Evolutionary conservation across 2,113 vertebrate species (phyloP), one percentile per base, ranked within the genome.

Genomic region (Vulpes vulpes): DNA sequence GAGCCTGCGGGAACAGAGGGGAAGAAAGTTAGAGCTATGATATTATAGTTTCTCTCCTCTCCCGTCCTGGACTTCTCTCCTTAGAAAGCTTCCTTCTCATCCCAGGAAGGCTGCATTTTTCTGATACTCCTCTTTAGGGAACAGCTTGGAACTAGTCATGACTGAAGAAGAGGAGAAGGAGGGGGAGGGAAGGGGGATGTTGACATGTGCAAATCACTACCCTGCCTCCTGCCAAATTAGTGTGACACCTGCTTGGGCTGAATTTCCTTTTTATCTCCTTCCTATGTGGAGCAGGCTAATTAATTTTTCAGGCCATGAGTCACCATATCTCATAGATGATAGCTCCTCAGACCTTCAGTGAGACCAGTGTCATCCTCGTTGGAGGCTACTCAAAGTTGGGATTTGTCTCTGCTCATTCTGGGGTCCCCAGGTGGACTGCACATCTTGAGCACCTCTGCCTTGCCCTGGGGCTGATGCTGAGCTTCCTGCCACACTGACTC

Each of bases 131-230:
- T 97, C 60, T 65, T 93, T 23, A 76, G 95, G 74, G 62, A 96
- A 25, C 71, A 79, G 81, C 84, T 94, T 79, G 93, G 96, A 96
- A 89, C 27, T 62, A 97, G 82, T 87, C 32, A 60, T 79, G 85
- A 89, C 55, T 76, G 73, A 83, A 78, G 62, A 22, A 94, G 55
- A 80, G 53, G 93, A 49, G 22, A 43, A 43, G 38, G 49, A 59
- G 65, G 93, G 43, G 20, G 30, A 35, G 69, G 62, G 84, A 25
- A 97, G 95, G 43, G 38, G 32, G 59, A 94, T 94, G 82, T 91
- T 96, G 92, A 91, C 92, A 96, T 82, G 89, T 94, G 87, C 86
- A 96, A 95, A 97, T 97, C 81, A 97, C 57, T 73, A 97, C 76
- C 87, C 76, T 83, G 90, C 49, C 90, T 96, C 87, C 81, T 97